Evolutionary conservation across 2,797 vertebrate genomes (phyloP).

Genomic region (Sebastes vulpes): DNA sequence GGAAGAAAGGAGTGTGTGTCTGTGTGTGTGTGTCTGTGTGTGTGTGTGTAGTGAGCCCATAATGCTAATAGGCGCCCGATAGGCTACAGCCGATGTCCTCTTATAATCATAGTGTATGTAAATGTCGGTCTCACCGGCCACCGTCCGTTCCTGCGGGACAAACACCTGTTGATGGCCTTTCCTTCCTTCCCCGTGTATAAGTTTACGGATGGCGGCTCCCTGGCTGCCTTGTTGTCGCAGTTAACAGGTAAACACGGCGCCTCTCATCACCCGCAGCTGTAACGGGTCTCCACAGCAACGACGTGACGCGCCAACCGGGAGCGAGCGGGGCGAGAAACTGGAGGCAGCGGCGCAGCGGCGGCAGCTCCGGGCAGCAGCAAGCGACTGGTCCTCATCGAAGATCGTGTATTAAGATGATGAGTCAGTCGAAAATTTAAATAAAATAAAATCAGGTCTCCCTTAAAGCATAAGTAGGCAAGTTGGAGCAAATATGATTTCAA

Average conservation of each 20-base stretch:
- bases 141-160: not conserved
- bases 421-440: not conserved
- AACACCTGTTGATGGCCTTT: conserved; percentile 54
- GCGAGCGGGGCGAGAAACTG: conserved; percentile 48
- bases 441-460: not conserved
- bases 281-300: conserved; percentile 81
- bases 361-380: not conserved
- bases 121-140: not conserved
- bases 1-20: conserved; percentile 28
- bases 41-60: conserved; percentile 5
- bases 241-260: conserved; percentile 62
- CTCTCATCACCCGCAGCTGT: conserved; percentile 53
- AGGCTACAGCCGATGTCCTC: conserved; percentile 33
- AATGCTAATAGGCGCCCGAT: conserved; percentile 49
- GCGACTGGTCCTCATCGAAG: conserved; percentile 34
- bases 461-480: too few species aligned
- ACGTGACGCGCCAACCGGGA: conserved; percentile 69
- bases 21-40: not conserved
- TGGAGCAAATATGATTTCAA: too few species aligned
- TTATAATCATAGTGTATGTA: conserved; percentile 30
- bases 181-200: not conserved
- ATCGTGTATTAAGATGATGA: conserved; percentile 39
- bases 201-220: conserved; percentile 38
- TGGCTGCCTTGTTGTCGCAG: conserved; percentile 37
- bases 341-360: conserved; percentile 25